Evolutionary conservation across 2,113 vertebrate species (phyloP), one percentile per base, ranked within the genome.

Genomic region (Stictonetta naevosa): DNA sequence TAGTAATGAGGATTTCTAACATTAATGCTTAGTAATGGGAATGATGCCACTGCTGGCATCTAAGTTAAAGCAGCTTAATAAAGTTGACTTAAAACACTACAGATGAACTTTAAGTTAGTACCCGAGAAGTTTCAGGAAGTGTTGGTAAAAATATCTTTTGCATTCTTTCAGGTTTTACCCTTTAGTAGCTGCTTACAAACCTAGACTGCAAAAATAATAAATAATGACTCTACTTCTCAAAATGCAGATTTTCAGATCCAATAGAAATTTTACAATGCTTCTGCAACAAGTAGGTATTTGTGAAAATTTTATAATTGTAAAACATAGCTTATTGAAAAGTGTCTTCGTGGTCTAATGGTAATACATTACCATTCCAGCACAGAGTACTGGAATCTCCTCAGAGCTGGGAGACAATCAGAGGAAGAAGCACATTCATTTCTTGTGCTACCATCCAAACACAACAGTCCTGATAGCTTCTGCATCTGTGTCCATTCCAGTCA

Each of bases 1-100:
- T 33, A 67, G 71, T 58, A 92, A 95, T 11, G 38, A 93, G 86
- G 74, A 96, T 74, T 93, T 93, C 91, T 63, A 85, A 44, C 59
- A 48, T 25, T 83, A 93, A 40, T 55, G 55, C 34, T 91, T 74
- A 89, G 66, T 53, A 85, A 59, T 50, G n/a, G 83, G 71, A 91
- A 84, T 10, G 62, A 83, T 85, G 94, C 83, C 88, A 85, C 38
- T 36, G 31, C 83, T 89, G 91, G 83, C 69, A 83, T 14, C 13
- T 25, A 87, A 79, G 36, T 66, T 73, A 84, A 78, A 83, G 9
- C 38, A 74, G n/a, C 56, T 71, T 82, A 81, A 88, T 60, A 92
- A 95, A 90, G 86, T 73, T 92, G 58, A 71, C 38, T 86, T 68
- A 48, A 88, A 83, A 12, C 1, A 5, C 52, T 86, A 67, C 31